These are phyloP conservation scores for Heliconius congener DNA, from an alignment of 1,140 invertebrate genomes.

Conservation along the genomic window DNA sequence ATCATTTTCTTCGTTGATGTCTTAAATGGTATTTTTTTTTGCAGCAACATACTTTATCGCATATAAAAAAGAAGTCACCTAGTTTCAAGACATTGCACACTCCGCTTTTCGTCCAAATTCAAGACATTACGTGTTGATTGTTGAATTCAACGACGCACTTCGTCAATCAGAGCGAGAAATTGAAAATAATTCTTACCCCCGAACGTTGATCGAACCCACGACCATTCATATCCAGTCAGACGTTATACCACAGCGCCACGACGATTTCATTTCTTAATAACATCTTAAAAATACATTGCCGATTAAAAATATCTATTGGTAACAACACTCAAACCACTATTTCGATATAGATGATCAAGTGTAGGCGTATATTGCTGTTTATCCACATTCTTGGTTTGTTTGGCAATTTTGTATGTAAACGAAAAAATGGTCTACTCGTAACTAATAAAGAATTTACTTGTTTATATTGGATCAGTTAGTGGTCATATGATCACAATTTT, in stretches of 20 bases:
- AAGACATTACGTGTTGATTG: too few relatives aligned
- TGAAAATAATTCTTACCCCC: not conserved
- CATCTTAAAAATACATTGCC: not conserved
- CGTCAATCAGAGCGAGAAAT: not conserved
- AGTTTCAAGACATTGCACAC: too few relatives aligned
- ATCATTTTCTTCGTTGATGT: too few relatives aligned
- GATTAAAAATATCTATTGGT: not conserved
- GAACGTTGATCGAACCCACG: not conserved
- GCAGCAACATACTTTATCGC: too few relatives aligned
- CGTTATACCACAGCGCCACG: not conserved
- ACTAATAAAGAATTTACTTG: conserved; percentile 38
- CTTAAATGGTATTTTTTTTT: too few relatives aligned
- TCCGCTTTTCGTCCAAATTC: too few relatives aligned
- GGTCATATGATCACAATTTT: not conserved
- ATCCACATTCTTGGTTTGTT: conserved; percentile 30
- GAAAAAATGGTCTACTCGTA: conserved; percentile 36
- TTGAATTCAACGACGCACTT: not conserved
- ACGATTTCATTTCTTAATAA: not conserved
- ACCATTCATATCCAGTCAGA: not conserved
- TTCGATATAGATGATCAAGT: conserved; percentile 26
- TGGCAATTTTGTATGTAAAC: conserved; percentile 40
- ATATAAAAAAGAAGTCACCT: too few relatives aligned
- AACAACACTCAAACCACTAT: not conserved
- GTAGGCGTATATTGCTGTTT: conserved; percentile 24
- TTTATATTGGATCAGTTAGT: conserved; percentile 32